Percentiles rank a stretch among this genome's conserved stretches.
Evolutionary conservation across 2,113 vertebrate genomes (phyloP).

Genomic region (Nyctereutes procyonoides): DNA sequence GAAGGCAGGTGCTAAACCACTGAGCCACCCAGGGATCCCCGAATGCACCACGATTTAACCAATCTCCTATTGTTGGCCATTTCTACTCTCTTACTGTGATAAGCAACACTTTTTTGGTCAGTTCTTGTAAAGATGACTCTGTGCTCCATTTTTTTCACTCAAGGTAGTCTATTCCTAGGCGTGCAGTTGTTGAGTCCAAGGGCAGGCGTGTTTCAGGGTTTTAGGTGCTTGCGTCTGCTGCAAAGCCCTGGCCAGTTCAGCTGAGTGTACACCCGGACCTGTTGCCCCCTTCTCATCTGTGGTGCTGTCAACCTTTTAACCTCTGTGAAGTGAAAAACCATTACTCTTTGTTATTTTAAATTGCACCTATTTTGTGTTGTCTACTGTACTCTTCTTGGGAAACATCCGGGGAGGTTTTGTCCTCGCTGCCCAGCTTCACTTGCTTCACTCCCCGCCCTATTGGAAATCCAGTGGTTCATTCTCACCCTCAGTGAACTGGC

Average conservation of each 20-base stretch:
- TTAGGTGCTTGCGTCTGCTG: neutral
- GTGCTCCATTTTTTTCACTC: neutral
- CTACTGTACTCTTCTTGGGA: neutral
- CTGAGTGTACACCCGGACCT: too few relatives aligned
- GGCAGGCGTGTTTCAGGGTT: neutral
- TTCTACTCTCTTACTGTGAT: neutral
- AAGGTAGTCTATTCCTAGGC: neutral
- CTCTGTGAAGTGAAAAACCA: neutral
- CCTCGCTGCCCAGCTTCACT: accelerated
- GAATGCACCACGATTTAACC: neutral
- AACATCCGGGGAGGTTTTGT: neutral
- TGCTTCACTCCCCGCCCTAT: neutral
- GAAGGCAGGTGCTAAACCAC: too few relatives aligned
- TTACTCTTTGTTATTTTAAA: constrained; percentile 2
- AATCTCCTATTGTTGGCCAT: neutral
- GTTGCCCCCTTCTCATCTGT: too few relatives aligned
- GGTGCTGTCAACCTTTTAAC: neutral
- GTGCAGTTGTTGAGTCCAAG: neutral
- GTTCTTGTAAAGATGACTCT: constrained; percentile 37
- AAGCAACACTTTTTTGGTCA: neutral
- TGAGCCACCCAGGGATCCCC: too few relatives aligned
- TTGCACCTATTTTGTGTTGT: neutral
- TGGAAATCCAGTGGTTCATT: neutral
- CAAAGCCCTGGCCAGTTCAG: neutral
- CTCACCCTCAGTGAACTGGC: neutral